phyloP scores from a whole-genome alignment of 2,113 vertebrate species.

The Amblyornis subalaris region DNA sequence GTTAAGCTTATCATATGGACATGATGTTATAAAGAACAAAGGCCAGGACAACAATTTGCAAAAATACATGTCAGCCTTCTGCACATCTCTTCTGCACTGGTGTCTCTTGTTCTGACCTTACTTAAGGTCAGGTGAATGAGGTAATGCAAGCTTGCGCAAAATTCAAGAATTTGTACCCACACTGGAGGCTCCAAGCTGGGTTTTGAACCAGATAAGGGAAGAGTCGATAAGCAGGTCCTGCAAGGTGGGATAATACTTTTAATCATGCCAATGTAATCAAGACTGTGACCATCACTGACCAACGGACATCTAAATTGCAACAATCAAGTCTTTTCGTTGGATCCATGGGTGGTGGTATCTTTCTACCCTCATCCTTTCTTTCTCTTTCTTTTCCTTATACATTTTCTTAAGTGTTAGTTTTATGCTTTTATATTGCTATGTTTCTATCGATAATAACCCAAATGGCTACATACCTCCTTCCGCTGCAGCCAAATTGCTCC shows the following conservation, averaged over 20 bases:
- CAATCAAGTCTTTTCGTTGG: not conserved
- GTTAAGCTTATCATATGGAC: not conserved
- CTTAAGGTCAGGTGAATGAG: not conserved
- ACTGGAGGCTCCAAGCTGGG: too few species aligned
- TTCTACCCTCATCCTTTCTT: not conserved
- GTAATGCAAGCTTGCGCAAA: not conserved
- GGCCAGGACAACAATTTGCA: not conserved
- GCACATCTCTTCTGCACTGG: not conserved
- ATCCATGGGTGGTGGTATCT: too few species aligned
- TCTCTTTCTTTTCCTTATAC: not conserved
- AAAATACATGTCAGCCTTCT: not conserved
- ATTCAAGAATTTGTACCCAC: not conserved
- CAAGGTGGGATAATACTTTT: not conserved
- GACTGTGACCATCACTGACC: rapidly evolving
- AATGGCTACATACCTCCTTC: not conserved
- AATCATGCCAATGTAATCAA: not conserved
- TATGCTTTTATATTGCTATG: not conserved
- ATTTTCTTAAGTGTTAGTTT: not conserved
- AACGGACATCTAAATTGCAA: not conserved
- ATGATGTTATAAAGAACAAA: not conserved
- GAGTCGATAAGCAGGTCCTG: not conserved
- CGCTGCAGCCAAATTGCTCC: not conserved
- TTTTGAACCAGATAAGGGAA: not conserved
- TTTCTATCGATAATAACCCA: not conserved
- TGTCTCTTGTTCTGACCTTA: not conserved